Percentiles rank a stretch among this genome's conserved stretches.
Conservation (phyloP, 2,113 vertebrate genomes). For the Pteropus alecto region DNA sequence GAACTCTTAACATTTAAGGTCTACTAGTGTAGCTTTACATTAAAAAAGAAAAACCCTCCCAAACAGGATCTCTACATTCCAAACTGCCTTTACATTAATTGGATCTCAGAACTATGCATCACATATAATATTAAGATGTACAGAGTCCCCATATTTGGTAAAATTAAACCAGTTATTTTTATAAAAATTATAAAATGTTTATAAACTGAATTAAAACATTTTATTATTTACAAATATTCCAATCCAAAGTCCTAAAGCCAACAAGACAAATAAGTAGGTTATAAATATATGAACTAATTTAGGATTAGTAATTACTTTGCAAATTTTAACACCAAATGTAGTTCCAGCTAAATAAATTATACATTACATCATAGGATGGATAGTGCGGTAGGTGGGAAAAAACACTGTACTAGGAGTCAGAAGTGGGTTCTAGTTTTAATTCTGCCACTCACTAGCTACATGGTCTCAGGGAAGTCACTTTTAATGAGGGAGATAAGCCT, state of each 20-base stretch:
- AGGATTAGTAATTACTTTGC: slow-evolving; percentile 6
- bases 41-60: neutral
- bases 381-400: neutral
- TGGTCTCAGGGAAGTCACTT: neutral
- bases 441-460: neutral
- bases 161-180: slow-evolving; percentile 6
- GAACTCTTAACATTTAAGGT: slow-evolving; percentile 26
- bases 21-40: neutral
- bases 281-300: neutral
- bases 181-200: neutral
- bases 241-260: slow-evolving; percentile 33
- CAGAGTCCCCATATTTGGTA: neutral
- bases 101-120: neutral
- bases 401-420: neutral
- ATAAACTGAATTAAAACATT: slow-evolving; percentile 1
- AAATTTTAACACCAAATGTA: slow-evolving; percentile 35
- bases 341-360: slow-evolving; percentile 22
- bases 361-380: neutral
- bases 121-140: neutral
- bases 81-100: neutral
- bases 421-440: neutral
- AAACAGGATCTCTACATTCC: slow-evolving; percentile 6
- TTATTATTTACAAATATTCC: slow-evolving; percentile 34
- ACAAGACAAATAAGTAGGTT: slow-evolving; percentile 12
- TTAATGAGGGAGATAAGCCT: neutral